Percentiles rank a stretch among this genome's conserved stretches.
phyloP scores from a whole-genome alignment of 2,113 vertebrate species.

The Tragelaphus strepsiceros region DNA sequence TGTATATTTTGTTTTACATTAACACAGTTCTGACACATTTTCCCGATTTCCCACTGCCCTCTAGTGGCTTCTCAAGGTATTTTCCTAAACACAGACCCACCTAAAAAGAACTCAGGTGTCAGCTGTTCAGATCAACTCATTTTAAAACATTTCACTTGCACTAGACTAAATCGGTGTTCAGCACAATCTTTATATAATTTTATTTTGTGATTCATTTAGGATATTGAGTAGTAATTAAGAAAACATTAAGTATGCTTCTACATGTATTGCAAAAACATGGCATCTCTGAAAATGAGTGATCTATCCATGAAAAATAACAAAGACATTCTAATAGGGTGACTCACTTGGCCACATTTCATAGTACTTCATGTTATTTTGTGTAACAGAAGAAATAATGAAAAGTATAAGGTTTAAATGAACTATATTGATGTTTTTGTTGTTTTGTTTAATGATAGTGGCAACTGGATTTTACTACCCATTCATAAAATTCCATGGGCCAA shows the following conservation, averaged over 20 bases:
- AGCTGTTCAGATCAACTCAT: neutral
- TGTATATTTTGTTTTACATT: neutral
- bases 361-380: neutral
- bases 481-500: neutral
- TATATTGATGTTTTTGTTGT: neutral
- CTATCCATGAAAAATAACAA: neutral
- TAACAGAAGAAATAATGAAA: neutral
- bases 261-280: neutral
- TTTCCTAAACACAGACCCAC: neutral
- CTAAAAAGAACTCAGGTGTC: neutral
- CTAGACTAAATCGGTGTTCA: neutral
- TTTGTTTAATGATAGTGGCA: neutral
- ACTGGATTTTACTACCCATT: neutral
- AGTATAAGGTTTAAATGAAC: neutral
- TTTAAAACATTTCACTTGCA: neutral
- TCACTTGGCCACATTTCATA: neutral
- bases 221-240: neutral
- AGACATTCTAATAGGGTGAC: neutral
- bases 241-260: neutral
- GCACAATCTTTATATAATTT: neutral
- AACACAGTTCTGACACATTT: neutral
- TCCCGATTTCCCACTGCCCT: neutral
- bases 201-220: neutral
- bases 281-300: neutral
- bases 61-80: neutral